phyloP scores from a whole-genome alignment of 1,140 invertebrate species.

The Drosophila equinoxialis region DNA sequence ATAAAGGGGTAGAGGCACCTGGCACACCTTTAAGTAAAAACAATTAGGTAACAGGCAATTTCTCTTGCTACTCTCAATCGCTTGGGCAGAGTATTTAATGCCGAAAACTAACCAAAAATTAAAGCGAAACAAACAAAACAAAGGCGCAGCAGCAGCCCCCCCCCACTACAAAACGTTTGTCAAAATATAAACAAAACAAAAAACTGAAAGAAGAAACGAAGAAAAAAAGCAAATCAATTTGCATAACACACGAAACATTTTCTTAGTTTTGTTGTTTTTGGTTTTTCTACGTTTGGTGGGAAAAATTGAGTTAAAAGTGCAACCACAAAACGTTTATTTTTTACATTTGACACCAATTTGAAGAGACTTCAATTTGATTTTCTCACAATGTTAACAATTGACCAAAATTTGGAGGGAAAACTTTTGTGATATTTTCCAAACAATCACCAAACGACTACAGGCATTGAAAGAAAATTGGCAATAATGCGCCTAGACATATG shows the following conservation, averaged over 20 bases:
- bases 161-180: conserved; percentile 35
- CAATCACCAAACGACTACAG: too few relatives aligned
- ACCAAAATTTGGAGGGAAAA: background rate
- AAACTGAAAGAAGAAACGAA: conserved; percentile 30
- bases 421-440: background rate
- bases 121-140: conserved; percentile 37
- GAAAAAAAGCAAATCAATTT: conserved; percentile 72
- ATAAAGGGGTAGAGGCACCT: too few relatives aligned
- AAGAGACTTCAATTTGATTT: conserved; percentile 14
- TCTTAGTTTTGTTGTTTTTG: background rate
- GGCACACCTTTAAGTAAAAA: too few relatives aligned
- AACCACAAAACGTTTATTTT: conserved; percentile 17
- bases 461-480: too few relatives aligned
- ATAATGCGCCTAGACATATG: background rate
- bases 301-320: conserved; percentile 27
- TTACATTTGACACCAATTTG: conserved; percentile 13
- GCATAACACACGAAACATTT: conserved; percentile 54
- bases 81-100: background rate
- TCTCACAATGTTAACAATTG: conserved; percentile 20
- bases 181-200: conserved; percentile 67
- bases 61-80: too few relatives aligned
- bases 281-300: conserved; percentile 15
- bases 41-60: too few relatives aligned
- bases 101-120: background rate
- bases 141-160: conserved; percentile 59